Base-by-base conservation (phyloP, 2,888 invertebrate genomes). In the Ceramica pisi region DNA sequence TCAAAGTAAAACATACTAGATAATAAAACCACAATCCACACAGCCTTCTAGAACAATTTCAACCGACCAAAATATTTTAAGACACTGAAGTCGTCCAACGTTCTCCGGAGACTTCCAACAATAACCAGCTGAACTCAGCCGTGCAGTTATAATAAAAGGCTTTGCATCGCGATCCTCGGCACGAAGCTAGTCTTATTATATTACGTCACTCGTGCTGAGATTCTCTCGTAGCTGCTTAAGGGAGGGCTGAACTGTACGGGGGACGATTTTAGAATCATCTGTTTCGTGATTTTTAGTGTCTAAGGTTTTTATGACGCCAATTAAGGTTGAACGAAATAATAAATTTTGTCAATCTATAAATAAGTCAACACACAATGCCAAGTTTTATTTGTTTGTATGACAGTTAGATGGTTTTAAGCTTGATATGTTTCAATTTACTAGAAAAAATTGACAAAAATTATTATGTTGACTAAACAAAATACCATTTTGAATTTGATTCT, bases 61-160 rank as follows among this genome's bases (percentile, higher is more conserved):
- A 59, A 74, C 44, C 38, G 9, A 53, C 46, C 61, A 23, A 75
- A 78, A 80, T 75, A 60, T 75, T 80, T 66, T 60, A 75, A 80
- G 70, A 75, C 56, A 63, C 69, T 26, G 44, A 61, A 63, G 19
- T 60, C 19, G 26, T 48, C 21, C 69, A 38, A 59, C 53, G 19
- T 66, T 63, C 66, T 48, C 65, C 31, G 38, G 62, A 14, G 77
- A 81, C 63, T 72, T 71, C 9, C 71, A 80, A 82, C 82, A 80
- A 82, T 80, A 82, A 83, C 84, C 67, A 60, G 60, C 67, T 75
- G 66, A 76, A 78, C 76, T 83, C 67, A 56, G 72, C 81, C 68
- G 66, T 78, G 74, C 69, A 78, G 80, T 78, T 77, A 78, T 67
- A 81, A 85, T 86, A 86, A 82, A 87, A 84, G 80, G 80, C 80